Evolutionary conservation across 1,140 invertebrate genomes (phyloP).

Genomic region (Drosophila erecta): DNA sequence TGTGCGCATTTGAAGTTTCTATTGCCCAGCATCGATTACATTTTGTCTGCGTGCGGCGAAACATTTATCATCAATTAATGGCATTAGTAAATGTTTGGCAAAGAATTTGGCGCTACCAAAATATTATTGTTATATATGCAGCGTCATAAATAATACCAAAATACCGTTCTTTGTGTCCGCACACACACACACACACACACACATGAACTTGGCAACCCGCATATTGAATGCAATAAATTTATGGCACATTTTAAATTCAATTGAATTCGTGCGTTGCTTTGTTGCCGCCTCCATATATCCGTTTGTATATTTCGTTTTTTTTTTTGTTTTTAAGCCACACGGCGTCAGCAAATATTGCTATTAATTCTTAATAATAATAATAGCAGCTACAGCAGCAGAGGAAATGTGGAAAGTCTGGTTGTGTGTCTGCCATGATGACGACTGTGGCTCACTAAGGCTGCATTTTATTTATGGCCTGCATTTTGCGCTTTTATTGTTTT

Average conservation of each 20-base stretch:
- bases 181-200: conserved; percentile 3
- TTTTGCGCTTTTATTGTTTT: conserved; percentile 61
- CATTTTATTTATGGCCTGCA: conserved; percentile 53
- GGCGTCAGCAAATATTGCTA: conserved; percentile 67
- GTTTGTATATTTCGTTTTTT: conserved; percentile 29
- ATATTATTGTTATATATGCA: conserved; percentile 55
- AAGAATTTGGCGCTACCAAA: conserved; percentile 49
- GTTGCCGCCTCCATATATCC: conserved; percentile 11
- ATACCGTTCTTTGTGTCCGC: conserved; percentile 34
- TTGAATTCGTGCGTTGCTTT: conserved; percentile 49
- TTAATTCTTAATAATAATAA: conserved; percentile 73
- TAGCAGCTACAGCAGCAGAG: conserved; percentile 14
- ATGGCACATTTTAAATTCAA: conserved; percentile 71
- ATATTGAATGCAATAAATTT: conserved; percentile 58
- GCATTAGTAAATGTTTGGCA: conserved; percentile 62
- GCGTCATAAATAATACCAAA: conserved; percentile 61
- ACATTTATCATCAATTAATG: conserved; percentile 68
- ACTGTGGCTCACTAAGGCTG: conserved; percentile 34
- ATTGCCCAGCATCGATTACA: conserved; percentile 19
- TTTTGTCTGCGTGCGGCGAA: conserved; percentile 39
- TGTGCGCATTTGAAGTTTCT: conserved; percentile 6
- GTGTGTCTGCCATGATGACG: conserved; percentile 15
- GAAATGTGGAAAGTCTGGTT: conserved; percentile 3
- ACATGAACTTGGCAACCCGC: conserved; percentile 1
- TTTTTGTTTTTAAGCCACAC: conserved; percentile 26